Evolutionary conservation across 2,888 invertebrate species (phyloP).

Genomic region (Pycnomerus fuliginosus): DNA sequence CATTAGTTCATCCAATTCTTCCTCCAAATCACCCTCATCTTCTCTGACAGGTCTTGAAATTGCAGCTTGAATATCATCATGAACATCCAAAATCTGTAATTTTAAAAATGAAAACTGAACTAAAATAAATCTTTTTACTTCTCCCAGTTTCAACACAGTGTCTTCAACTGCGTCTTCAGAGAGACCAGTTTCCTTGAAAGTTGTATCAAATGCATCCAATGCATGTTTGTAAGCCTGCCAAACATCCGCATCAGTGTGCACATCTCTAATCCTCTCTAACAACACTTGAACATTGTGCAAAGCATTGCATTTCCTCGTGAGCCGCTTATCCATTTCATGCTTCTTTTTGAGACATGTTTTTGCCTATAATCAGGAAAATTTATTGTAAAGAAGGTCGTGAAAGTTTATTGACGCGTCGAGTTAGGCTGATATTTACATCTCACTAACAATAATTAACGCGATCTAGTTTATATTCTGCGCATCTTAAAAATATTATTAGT

Average conservation of each 20-base stretch:
- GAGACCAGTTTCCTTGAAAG: conserved; percentile 63
- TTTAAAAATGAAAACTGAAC: conserved; percentile 14
- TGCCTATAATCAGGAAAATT: conserved; percentile 51
- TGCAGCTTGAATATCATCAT: conserved; percentile 59
- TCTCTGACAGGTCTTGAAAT: conserved; percentile 56
- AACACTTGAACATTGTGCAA: conserved; percentile 63
- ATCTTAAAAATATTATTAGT: too few relatives aligned
- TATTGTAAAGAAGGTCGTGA: too few relatives aligned
- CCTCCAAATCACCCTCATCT: conserved; percentile 66
- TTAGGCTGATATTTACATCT: too few relatives aligned
- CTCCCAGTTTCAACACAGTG: conserved; percentile 71
- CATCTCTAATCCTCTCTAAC: conserved; percentile 60
- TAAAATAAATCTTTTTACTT: conserved; percentile 52
- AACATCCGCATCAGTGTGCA: conserved; percentile 58
- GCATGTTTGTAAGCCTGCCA: conserved; percentile 66
- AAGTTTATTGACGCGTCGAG: too few relatives aligned
- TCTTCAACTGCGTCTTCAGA: conserved; percentile 70
- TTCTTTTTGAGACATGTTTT: conserved; percentile 63
- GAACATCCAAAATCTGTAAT: conserved; percentile 60
- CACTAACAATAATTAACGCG: too few relatives aligned
- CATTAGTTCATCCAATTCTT: conserved; percentile 65
- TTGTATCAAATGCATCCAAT: conserved; percentile 65
- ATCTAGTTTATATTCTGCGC: too few relatives aligned
- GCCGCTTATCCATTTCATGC: conserved; percentile 59
- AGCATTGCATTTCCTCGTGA: conserved; percentile 57